Evolutionary conservation across 2,113 vertebrate species (phyloP).

Genomic region (Pluvianellus socialis): DNA sequence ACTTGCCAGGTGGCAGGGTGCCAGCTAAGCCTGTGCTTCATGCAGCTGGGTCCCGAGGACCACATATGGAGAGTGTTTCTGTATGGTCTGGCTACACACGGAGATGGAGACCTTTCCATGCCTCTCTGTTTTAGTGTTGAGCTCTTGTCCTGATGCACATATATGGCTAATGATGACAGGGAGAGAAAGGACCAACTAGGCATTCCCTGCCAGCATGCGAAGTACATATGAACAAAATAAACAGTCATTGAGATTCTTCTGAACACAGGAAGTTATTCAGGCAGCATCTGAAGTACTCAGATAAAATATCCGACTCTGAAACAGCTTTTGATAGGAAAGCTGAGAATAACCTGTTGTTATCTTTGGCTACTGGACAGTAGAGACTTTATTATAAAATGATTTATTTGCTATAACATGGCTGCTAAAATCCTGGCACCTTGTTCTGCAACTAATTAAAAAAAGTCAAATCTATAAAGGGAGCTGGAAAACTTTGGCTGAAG

Average conservation of each 20-base stretch:
- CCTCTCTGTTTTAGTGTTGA: background rate
- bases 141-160: background rate
- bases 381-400: background rate
- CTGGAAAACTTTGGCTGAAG: background rate
- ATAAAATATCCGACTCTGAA: conserved; percentile 6
- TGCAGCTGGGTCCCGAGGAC: background rate
- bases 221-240: background rate
- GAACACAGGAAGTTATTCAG: background rate
- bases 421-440: conserved; percentile 7
- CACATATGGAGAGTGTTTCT: background rate
- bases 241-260: background rate
- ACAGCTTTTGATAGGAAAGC: conserved; percentile 24
- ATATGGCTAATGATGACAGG: background rate
- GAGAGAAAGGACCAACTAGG: background rate
- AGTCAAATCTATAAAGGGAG: background rate
- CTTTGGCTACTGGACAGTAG: background rate
- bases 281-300: conserved; percentile 9
- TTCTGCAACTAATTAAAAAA: background rate
- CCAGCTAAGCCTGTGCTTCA: background rate
- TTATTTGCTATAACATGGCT: background rate
- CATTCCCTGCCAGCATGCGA: background rate
- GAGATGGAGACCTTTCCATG: background rate
- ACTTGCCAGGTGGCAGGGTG: background rate
- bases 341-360: conserved; percentile 18
- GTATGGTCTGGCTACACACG: background rate